Evolutionary conservation across 2,113 vertebrate species (phyloP), one percentile per base, ranked within the genome.

Genomic region (Neogale vison): DNA sequence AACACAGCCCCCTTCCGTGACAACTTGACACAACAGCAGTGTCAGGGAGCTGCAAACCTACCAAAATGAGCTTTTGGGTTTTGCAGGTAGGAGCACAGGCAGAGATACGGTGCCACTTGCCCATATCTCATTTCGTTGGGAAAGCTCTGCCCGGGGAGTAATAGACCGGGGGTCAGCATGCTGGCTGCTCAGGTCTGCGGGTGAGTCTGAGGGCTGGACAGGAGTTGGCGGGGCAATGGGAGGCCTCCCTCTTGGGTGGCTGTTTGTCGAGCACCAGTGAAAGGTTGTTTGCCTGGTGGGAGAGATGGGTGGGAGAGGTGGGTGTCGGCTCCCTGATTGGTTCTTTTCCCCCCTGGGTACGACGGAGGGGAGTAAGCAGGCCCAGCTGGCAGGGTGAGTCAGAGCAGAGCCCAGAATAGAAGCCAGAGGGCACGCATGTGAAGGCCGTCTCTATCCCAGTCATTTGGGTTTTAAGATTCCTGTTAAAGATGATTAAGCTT

Each of bases 391-490:
- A 13, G 87, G 63, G 72, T 97, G 97, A 97, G 88, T 97, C 97
- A 97, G 76, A 95, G 86, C 50, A n/a, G 76, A 69, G 67, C 90
- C 88, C 76, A 94, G 93, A 98, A 97, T 91, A 98, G 96, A 94
- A 95, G 61, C 63, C 34, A 0, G 47, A 93, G 95, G 96, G 84
- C 95, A 95, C 8, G 61, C n/a, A 59, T 65, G n/a, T 24, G 12
- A 65, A 79, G 95, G 82, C 77, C 52, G 4, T 24, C 36, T 29
- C 72, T 63, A 6, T 93, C 77, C 83, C 59, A 71, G 96, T 45
- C 42, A 0, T 87, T 86, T 29, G 76, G 34, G 67, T 34, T 69
- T 67, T 52, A 61, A 92, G 88, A 71, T 47, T 88, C 77, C 5
- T 63, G 85, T 65, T 95, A 45, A 93, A 55, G 65, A 80, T 95